phyloP scores from a whole-genome alignment of 1,140 invertebrate genomes.

The Bombus impatiens region DNA sequence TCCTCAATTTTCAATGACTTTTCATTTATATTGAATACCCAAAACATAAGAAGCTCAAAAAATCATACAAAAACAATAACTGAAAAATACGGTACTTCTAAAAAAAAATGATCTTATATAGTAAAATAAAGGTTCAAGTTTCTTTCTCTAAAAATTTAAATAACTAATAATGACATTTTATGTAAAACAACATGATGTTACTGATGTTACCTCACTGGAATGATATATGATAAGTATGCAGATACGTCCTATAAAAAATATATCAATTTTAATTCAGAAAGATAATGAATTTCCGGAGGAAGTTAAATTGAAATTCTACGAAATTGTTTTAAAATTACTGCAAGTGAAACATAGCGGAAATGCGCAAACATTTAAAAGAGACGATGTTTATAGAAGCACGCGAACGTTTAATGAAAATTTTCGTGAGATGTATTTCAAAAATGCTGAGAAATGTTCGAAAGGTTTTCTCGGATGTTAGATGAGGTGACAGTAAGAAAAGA shows the following conservation, averaged over 20 bases:
- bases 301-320: not conserved
- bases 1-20: no score
- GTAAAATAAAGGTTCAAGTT: not conserved
- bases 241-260: not conserved
- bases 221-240: no score
- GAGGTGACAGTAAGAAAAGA: slow-evolving; percentile 34
- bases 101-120: not conserved
- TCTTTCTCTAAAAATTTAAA: not conserved
- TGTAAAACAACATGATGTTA: not conserved
- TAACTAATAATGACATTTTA: not conserved
- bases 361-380: not conserved
- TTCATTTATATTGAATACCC: no score
- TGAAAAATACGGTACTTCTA: not conserved
- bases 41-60: not conserved
- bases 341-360: not conserved
- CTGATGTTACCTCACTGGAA: not conserved
- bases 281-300: not conserved
- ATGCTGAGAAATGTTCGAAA: not conserved
- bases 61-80: not conserved
- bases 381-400: not conserved
- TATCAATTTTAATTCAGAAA: not conserved
- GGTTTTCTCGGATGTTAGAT: not conserved
- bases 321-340: not conserved
- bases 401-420: not conserved
- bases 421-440: not conserved